phyloP scores from a whole-genome alignment of 2,113 vertebrate genomes.

The Dromaius novaehollandiae region DNA sequence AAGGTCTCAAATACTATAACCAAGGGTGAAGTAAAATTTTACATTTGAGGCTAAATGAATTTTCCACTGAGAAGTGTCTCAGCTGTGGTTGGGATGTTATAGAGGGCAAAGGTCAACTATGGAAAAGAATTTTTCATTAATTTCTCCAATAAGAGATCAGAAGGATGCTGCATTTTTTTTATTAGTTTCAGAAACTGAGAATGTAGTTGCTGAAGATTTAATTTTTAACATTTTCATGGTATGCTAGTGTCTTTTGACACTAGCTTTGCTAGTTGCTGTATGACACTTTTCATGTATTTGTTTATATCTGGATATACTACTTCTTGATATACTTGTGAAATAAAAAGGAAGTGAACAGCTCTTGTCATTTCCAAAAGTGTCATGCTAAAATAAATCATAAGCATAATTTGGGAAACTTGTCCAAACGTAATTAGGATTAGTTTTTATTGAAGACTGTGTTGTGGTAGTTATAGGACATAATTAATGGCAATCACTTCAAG shows the following conservation, averaged over 20 bases:
- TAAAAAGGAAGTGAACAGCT: conserved; percentile 1
- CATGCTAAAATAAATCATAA: conserved; percentile 53
- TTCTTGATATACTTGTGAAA: conserved; percentile 9
- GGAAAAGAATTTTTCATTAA: not conserved
- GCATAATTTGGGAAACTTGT: conserved; percentile 52
- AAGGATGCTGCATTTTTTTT: not conserved
- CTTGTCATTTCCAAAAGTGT: conserved; percentile 10
- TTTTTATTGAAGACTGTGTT: conserved; percentile 54
- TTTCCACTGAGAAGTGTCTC: not conserved
- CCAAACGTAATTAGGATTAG: conserved; percentile 56
- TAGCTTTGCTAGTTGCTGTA: not conserved
- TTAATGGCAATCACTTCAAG: conserved; percentile 48
- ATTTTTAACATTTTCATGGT: not conserved
- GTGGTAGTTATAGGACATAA: conserved; percentile 36
- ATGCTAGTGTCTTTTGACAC: not conserved
- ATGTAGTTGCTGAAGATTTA: not conserved
- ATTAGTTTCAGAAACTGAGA: not conserved
- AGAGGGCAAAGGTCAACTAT: not conserved
- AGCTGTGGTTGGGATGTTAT: not conserved
- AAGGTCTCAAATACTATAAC: not conserved
- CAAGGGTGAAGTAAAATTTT: not conserved
- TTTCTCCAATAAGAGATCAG: not conserved
- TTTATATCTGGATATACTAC: conserved; percentile 8
- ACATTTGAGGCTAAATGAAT: not conserved
- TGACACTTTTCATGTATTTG: not conserved